Evolutionary conservation across 2,888 invertebrate genomes (phyloP).

Genomic region (Diarsia mendica): DNA sequence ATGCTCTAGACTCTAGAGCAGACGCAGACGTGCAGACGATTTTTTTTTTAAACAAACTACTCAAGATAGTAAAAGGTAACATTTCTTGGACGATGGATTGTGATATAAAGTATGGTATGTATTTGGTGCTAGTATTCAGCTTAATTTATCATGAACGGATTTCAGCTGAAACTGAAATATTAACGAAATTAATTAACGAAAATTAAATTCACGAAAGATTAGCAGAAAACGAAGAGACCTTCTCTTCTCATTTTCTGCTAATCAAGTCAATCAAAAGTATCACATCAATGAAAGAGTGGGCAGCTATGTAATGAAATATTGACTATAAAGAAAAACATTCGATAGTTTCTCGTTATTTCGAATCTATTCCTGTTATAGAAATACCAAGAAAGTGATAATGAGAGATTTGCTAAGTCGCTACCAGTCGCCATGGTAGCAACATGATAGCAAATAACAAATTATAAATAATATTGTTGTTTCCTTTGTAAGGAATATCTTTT

Average conservation of each 20-base stretch:
- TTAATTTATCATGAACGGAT: not conserved
- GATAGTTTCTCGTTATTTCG: not conserved
- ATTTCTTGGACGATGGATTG: too few relatives aligned
- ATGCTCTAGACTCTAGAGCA: too few relatives aligned
- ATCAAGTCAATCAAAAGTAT: too few relatives aligned
- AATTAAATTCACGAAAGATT: not conserved
- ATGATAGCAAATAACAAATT: not conserved
- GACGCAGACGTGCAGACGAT: too few relatives aligned
- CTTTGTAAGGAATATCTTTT: not conserved
- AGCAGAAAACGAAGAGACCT: not conserved
- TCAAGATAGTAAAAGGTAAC: too few relatives aligned
- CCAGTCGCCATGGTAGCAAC: not conserved
- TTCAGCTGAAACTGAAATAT: not conserved
- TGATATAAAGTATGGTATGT: too few relatives aligned
- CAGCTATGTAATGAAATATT: not conserved
- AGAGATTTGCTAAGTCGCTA: not conserved
- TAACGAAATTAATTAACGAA: too few relatives aligned
- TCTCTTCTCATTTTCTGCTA: too few relatives aligned
- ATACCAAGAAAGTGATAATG: too few relatives aligned
- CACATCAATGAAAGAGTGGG: not conserved
- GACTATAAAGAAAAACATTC: not conserved
- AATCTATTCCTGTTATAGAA: not conserved
- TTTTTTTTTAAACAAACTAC: too few relatives aligned
- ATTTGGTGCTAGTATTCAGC: not conserved
- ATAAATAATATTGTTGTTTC: constrained; percentile 2